Evolutionary conservation across 92 coral and sea anemone genomes (phyloP).

Genomic region (Epizoanthus stellaris): DNA sequence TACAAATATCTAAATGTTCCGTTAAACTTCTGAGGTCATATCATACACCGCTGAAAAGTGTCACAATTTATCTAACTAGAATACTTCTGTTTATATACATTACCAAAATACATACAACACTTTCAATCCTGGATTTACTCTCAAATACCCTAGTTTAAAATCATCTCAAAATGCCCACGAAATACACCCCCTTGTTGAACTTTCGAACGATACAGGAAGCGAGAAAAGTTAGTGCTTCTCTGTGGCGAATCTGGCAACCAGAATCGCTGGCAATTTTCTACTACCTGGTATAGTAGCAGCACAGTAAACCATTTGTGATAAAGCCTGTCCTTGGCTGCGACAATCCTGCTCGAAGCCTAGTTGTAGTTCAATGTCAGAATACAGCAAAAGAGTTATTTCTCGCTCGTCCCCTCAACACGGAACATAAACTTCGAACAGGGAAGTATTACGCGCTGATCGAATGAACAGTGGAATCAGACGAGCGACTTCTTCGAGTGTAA

Average conservation of each 20-base stretch:
- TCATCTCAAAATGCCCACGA: constrained; percentile 6
- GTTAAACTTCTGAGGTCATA: too few species aligned
- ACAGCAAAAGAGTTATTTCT: background rate
- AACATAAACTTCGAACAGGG: constrained; percentile 35
- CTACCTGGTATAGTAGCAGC: constrained; percentile 14
- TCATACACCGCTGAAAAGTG: background rate
- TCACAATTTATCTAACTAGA: background rate
- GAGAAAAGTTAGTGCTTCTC: background rate
- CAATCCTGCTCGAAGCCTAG: background rate
- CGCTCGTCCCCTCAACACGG: constrained; percentile 29
- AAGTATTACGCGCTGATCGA: constrained; percentile 30
- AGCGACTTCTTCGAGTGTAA: background rate
- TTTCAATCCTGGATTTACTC: constrained; percentile 10
- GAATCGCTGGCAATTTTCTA: background rate
- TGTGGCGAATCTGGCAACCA: constrained; percentile 1
- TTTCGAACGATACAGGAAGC: constrained; percentile 33
- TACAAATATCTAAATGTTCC: background rate
- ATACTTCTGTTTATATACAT: background rate
- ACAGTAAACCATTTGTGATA: background rate
- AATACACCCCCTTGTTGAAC: background rate
- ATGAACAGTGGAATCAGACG: background rate
- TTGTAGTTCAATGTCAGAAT: background rate
- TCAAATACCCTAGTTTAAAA: background rate
- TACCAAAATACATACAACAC: background rate
- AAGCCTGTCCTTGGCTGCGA: background rate